Percentiles rank a stretch among this genome's conserved stretches.
These are phyloP conservation scores for Himalopsyche phryganea DNA, from an alignment of 1,140 invertebrate genomes.

Conservation along the genomic window DNA sequence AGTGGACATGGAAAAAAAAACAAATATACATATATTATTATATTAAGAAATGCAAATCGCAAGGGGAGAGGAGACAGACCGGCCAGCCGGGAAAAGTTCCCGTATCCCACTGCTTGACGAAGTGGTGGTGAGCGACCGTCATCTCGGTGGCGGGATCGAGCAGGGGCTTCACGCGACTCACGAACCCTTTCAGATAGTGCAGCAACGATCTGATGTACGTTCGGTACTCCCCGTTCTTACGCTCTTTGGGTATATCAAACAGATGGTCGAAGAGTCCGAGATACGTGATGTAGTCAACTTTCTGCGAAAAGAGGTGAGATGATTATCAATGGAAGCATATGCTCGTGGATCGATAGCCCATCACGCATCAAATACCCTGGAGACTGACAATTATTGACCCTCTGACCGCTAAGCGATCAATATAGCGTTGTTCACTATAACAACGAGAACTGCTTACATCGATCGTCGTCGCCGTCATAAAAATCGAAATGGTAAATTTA, in stretches of 20 bases:
- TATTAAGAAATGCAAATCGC: too few relatives aligned
- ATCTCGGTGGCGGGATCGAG: slow-evolving; percentile 80
- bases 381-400: too few relatives aligned
- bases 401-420: too few relatives aligned
- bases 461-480: too few relatives aligned
- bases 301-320: slow-evolving; percentile 65
- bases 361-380: too few relatives aligned
- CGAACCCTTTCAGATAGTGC: slow-evolving; percentile 86
- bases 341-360: too few relatives aligned
- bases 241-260: slow-evolving; percentile 92
- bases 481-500: too few relatives aligned
- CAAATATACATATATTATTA: too few relatives aligned
- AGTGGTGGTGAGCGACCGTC: slow-evolving; percentile 75
- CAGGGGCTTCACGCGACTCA: slow-evolving; percentile 85
- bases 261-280: slow-evolving; percentile 92
- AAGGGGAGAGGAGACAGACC: slow-evolving; percentile 61
- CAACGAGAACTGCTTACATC: too few relatives aligned
- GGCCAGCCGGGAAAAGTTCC: slow-evolving; percentile 94
- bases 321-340: too few relatives aligned
- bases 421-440: too few relatives aligned
- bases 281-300: slow-evolving; percentile 95
- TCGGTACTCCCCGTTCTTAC: slow-evolving; percentile 90
- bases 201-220: slow-evolving; percentile 82
- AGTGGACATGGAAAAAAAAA: too few relatives aligned
- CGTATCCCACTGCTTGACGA: slow-evolving; percentile 83